A percentile compares a stretch with the other conserved stretches of the same genome.
These are phyloP conservation scores for Tetranychus piercei DNA, from an alignment of 2,888 invertebrate genomes.

Conservation along the genomic window DNA sequence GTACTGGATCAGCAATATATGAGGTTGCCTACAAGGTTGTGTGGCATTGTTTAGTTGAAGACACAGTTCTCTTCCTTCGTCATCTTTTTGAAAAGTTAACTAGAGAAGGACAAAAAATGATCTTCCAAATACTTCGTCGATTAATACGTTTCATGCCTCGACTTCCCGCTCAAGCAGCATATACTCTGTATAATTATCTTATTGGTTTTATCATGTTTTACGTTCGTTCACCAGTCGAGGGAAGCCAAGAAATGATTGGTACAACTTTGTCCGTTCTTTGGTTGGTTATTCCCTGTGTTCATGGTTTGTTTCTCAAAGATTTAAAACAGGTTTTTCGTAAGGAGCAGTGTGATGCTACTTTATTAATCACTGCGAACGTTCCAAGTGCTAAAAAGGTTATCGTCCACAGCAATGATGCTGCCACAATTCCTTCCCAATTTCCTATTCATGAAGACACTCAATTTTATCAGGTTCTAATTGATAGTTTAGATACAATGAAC, in stretches of 20 bases:
- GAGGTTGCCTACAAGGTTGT: slow-evolving; percentile 93
- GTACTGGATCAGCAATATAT: slow-evolving; percentile 84
- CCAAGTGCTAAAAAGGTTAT: slow-evolving; percentile 98
- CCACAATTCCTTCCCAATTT: slow-evolving; percentile 92
- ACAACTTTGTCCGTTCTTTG: slow-evolving; percentile 84
- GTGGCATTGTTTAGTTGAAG: slow-evolving; percentile 94
- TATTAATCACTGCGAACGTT: slow-evolving; percentile 90
- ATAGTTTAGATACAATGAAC: slow-evolving; percentile 88
- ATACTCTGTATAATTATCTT: slow-evolving; percentile 91
- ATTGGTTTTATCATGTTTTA: slow-evolving; percentile 98
- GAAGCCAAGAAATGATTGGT: slow-evolving; percentile 79
- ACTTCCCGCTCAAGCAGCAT: slow-evolving; percentile 65
- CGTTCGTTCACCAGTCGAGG: slow-evolving; percentile 83
- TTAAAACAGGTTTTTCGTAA: slow-evolving; percentile 92
- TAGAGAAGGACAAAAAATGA: slow-evolving; percentile 73
- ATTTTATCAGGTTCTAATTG: slow-evolving; percentile 78
- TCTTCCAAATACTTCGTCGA: slow-evolving; percentile 77
- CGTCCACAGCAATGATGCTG: slow-evolving; percentile 82
- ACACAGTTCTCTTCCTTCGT: slow-evolving; percentile 80
- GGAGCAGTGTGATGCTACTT: slow-evolving; percentile 92
- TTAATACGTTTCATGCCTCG: slow-evolving; percentile 48
- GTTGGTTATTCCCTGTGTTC: slow-evolving; percentile 97
- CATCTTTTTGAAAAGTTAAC: slow-evolving; percentile 89
- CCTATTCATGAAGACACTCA: slow-evolving; percentile 89
- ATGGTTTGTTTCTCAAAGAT: slow-evolving; percentile 98